These are phyloP conservation scores for Paramuricea clavata DNA, from an alignment of 92 coral and sea anemone species.

Conservation along the genomic window DNA sequence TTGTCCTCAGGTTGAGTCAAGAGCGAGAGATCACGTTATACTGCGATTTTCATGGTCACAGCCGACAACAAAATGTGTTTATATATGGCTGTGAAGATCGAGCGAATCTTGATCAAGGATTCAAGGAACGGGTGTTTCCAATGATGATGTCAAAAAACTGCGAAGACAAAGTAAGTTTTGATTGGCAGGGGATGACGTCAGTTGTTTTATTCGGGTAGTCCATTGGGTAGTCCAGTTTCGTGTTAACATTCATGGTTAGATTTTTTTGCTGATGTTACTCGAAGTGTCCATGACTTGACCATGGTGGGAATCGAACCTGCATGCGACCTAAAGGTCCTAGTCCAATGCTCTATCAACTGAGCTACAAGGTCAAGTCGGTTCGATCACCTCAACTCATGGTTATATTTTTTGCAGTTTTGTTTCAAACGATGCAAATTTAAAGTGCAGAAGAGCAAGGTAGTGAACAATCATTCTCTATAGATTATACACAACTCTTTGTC, in stretches of 20 bases:
- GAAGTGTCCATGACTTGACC: too few species aligned
- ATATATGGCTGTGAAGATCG: constrained; percentile 95
- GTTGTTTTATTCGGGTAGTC: too few species aligned
- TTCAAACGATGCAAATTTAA: constrained; percentile 75
- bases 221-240: too few species aligned
- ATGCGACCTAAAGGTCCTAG: too few species aligned
- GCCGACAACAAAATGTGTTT: constrained; percentile 93
- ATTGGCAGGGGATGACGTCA: not conserved
- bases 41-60: constrained; percentile 96
- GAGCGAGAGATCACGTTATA: constrained; percentile 85
- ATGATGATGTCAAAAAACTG: constrained; percentile 93
- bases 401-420: constrained; percentile 27
- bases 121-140: constrained; percentile 89
- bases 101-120: constrained; percentile 74
- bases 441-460: constrained; percentile 96
- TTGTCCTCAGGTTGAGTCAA: constrained; percentile 70
- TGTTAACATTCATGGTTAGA: too few species aligned
- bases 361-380: too few species aligned
- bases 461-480: not conserved
- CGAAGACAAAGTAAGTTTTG: constrained; percentile 76
- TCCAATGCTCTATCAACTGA: too few species aligned
- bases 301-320: too few species aligned
- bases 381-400: too few species aligned
- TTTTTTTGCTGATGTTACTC: too few species aligned
- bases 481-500: not conserved